Evolutionary conservation across 2,113 vertebrate genomes (phyloP), one percentile per base, ranked within the genome.

Genomic region (Dascyllus trimaculatus): DNA sequence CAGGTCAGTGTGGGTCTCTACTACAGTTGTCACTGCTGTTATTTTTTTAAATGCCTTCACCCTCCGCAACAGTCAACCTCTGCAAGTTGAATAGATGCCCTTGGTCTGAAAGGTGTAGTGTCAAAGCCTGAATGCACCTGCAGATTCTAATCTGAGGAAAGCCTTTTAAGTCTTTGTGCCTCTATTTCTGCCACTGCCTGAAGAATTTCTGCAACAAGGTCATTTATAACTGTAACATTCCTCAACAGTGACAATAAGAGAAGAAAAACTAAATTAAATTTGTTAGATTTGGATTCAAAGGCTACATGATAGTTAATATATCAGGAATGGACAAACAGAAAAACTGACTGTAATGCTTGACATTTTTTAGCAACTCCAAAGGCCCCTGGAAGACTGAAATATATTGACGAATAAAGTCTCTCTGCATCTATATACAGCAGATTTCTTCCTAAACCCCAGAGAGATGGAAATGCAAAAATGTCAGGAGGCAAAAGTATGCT

Each of bases 71-170:
- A 52, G n/a, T 25, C 26, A 26, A n/a, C 45, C 4, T 43, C 46
- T 79, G 10, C 21, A 65, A 14, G n/a, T 19, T 61, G 48, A 56
- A 74, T 11, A 0, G 71, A 69, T 71, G 46, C 10, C 26, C 24
- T 71, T 66, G 13, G 2, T 71, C 21, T 62, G 3, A 56, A 51
- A 71, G 49, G 38, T 65, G 71, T 32, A 25, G 22, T 54, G 56
- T 56, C 60, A 66, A 54, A 59, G 11, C 13, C 15, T 45, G 24
- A 15, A 14, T 43, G 40, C 38, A 40, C 13, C 38, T 40, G 38
- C 40, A 43, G 14, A 19, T 22, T 70, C 5, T 15, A n/a, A 25
- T 59, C 64, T 22, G 18, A 51, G 59, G 53, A 70, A 1, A 52
- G n/a, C 10, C 22, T 22, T 57, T 45, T 13, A 21, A 21, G 17